These are phyloP conservation scores for Erethizon dorsatum DNA, from an alignment of 2,797 vertebrate species.

Conservation along the genomic window DNA sequence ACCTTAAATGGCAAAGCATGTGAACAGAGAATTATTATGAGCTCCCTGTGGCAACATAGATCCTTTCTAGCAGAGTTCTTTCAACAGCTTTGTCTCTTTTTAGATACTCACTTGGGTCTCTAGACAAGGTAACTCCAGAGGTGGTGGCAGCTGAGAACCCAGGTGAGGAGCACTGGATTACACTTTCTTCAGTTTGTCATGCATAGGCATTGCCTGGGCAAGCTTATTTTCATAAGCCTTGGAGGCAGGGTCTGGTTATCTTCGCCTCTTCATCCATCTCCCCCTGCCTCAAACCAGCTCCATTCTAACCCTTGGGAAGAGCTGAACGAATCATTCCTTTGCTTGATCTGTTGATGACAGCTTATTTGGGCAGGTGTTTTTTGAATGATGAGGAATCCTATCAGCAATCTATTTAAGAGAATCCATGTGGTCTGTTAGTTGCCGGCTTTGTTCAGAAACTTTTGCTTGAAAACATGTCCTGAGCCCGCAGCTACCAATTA, in stretches of 20 bases:
- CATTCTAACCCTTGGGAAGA: neutral
- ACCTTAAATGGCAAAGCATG: neutral
- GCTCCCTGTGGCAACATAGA: neutral
- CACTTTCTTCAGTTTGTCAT: neutral
- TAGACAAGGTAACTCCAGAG: neutral
- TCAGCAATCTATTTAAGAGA: slow-evolving; percentile 47
- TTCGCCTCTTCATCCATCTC: neutral
- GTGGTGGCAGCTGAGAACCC: neutral
- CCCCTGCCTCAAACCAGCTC: neutral
- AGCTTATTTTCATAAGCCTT: neutral
- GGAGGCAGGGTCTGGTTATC: neutral
- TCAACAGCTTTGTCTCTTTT: neutral
- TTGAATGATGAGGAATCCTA: slow-evolving; percentile 45
- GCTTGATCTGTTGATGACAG: slow-evolving; percentile 6
- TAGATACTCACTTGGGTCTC: neutral
- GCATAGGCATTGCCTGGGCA: neutral
- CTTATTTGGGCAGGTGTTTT: slow-evolving; percentile 47
- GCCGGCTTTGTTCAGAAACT: slow-evolving; percentile 58
- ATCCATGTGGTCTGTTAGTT: neutral
- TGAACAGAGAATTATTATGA: neutral
- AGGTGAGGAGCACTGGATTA: neutral
- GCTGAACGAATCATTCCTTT: neutral
- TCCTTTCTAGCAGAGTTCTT: neutral
- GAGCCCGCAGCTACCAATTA: slow-evolving; percentile 44
- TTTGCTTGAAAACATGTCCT: slow-evolving; percentile 53